A percentile compares a stretch with the other conserved stretches of the same genome.
These are phyloP conservation scores for Lepisosteus oculatus DNA, from an alignment of 2,113 vertebrate species.

Conservation along the genomic window DNA sequence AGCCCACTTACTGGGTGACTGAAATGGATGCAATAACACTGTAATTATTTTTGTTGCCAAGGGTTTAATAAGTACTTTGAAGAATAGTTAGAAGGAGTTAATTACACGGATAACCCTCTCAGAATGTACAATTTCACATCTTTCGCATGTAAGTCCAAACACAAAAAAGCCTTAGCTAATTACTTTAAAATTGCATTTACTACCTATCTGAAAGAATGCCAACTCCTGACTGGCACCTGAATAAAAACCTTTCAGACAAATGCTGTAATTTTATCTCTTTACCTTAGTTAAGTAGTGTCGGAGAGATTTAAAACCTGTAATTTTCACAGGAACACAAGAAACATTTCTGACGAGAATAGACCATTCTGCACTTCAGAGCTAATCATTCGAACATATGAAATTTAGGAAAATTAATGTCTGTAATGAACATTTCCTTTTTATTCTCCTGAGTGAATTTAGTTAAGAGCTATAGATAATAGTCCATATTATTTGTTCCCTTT, in stretches of 20 bases:
- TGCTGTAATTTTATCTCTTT: background rate
- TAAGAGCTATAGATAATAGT: too few species aligned
- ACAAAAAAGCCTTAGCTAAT: background rate
- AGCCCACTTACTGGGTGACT: background rate
- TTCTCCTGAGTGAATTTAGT: too few species aligned
- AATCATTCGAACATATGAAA: too few species aligned
- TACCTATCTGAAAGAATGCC: background rate
- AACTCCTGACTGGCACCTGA: background rate
- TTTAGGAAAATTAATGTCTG: too few species aligned
- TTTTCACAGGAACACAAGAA: background rate
- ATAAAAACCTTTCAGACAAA: background rate
- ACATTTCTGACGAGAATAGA: background rate
- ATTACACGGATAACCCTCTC: background rate
- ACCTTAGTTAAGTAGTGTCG: background rate
- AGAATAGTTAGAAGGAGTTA: background rate
- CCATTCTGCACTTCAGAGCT: background rate
- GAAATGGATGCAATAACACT: background rate
- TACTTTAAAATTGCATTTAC: background rate
- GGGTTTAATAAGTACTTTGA: background rate
- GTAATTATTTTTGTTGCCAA: background rate
- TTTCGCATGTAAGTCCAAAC: background rate
- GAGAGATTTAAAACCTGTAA: background rate
- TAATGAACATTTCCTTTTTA: too few species aligned
- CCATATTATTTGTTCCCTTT: too few species aligned
- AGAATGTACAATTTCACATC: background rate